Evolutionary conservation across 1,140 invertebrate genomes (phyloP), one percentile per base, ranked within the genome.

Genomic region (Scaptomyza graminum): DNA sequence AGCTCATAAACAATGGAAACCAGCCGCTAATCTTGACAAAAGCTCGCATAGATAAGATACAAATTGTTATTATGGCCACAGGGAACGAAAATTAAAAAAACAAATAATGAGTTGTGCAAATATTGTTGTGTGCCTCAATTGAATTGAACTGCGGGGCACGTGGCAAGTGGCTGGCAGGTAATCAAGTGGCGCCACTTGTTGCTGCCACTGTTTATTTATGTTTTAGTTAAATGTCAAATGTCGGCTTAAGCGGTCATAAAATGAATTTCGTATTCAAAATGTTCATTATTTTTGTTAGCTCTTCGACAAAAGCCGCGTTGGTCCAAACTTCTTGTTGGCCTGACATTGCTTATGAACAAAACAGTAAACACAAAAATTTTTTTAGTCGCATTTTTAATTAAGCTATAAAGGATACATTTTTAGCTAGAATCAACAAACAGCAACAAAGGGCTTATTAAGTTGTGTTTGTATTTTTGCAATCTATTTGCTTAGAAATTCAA

Each of bases 21-120:
- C 66, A 67, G 39, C 71, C 56, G 12, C 22, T n/a, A 51, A 51
- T 31, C 52, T 63, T 49, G 68, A 79, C 54, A 71, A 82, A 79
- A 82, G 67, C 69, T 63, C 46, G n/a, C 57, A 12, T 57, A 64
- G 72, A 85, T 81, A 81, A 77, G 76, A 77, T 68, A 39, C 47
- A 64, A 25, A 51, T 49, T 15, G 47, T 50, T 68, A 54, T 63
- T 59, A 64, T 67, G 60, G 57, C 56, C 31, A 74, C 39, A 25
- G 47, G 39, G 44, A 43, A 56, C 59, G 65, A 60, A 79, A 79
- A 79, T 79, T 79, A 76, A 80, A 75, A 57, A 49, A 44, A 31
- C 8, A 25, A 31, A n/a, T 2, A 51, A 13, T 11, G 4, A 15
- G 11, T 47, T 16, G 18, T 0, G 11, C 6, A 37, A 13, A 28